Evolutionary conservation across 2,113 vertebrate species (phyloP).

Genomic region (Grallaria varia): DNA sequence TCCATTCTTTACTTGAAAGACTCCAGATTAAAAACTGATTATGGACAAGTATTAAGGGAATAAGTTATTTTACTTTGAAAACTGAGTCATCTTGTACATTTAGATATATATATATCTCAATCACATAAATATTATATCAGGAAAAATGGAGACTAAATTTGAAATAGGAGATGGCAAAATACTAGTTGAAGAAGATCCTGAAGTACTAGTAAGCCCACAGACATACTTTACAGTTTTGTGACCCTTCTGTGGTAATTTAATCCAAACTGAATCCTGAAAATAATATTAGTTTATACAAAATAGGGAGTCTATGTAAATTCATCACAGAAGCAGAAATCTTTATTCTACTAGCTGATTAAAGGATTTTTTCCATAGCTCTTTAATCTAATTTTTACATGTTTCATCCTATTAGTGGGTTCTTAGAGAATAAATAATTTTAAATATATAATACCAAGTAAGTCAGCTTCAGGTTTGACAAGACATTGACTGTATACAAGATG

Average conservation of each 20-base stretch:
- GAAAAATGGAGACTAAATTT: neutral
- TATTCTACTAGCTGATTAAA: neutral
- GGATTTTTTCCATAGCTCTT: neutral
- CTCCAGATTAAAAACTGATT: neutral
- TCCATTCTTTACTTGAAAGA: neutral
- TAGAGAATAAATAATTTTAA: neutral
- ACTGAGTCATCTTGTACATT: neutral
- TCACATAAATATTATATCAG: neutral
- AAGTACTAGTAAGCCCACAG: neutral
- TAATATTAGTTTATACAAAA: neutral
- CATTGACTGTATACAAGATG: neutral
- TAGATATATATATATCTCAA: neutral
- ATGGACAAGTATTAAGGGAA: neutral
- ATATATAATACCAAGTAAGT: neutral
- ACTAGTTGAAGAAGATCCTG: neutral
- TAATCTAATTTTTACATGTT: conserved; percentile 12
- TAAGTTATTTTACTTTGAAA: neutral
- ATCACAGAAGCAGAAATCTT: neutral
- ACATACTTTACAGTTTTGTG: neutral
- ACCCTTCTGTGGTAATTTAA: neutral
- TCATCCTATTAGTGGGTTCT: conserved; percentile 6
- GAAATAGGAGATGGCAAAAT: neutral
- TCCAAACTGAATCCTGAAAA: neutral
- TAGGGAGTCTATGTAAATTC: neutral
- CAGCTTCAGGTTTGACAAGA: neutral